Percentiles rank a stretch among this genome's conserved stretches.
phyloP scores from a whole-genome alignment of 1,140 invertebrate species.

The Archivesica marissinica region DNA sequence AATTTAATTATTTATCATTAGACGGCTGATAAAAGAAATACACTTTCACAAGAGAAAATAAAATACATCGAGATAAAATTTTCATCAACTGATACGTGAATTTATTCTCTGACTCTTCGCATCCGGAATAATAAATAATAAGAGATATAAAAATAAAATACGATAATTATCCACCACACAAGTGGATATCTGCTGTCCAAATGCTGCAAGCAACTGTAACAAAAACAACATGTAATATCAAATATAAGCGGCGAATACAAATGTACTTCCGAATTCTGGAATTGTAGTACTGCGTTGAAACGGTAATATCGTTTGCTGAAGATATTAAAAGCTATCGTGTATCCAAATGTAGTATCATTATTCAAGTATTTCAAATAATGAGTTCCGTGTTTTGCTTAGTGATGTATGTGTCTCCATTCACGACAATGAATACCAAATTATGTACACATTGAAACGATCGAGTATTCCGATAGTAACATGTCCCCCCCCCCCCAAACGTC shows the following conservation, averaged over 20 bases:
- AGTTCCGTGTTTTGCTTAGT: too few relatives aligned
- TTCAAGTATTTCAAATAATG: too few relatives aligned
- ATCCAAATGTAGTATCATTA: too few relatives aligned
- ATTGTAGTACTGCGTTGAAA: too few relatives aligned
- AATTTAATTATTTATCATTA: slow-evolving; percentile 58
- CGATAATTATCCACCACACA: slow-evolving; percentile 17
- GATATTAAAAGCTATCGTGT: too few relatives aligned
- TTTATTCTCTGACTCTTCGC: slow-evolving; percentile 34
- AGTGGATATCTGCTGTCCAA: background rate
- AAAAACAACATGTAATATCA: background rate
- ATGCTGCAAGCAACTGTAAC: background rate
- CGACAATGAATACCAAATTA: too few relatives aligned
- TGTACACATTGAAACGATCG: too few relatives aligned
- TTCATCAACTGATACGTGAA: slow-evolving; percentile 22
- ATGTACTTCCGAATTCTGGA: too few relatives aligned
- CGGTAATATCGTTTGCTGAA: too few relatives aligned
- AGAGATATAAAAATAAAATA: slow-evolving; percentile 46
- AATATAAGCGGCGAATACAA: slow-evolving; percentile 3
- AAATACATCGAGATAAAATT: slow-evolving; percentile 46
- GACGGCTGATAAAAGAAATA: slow-evolving; percentile 40
- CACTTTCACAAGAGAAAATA: slow-evolving; percentile 49
- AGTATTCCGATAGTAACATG: too few relatives aligned
- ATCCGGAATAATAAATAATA: slow-evolving; percentile 3
- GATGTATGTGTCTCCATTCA: too few relatives aligned
- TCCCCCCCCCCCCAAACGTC: too few relatives aligned